Evolutionary conservation across 2,797 vertebrate genomes (phyloP), one percentile per base, ranked within the genome.

Genomic region (Brachyrhaphis roseni): DNA sequence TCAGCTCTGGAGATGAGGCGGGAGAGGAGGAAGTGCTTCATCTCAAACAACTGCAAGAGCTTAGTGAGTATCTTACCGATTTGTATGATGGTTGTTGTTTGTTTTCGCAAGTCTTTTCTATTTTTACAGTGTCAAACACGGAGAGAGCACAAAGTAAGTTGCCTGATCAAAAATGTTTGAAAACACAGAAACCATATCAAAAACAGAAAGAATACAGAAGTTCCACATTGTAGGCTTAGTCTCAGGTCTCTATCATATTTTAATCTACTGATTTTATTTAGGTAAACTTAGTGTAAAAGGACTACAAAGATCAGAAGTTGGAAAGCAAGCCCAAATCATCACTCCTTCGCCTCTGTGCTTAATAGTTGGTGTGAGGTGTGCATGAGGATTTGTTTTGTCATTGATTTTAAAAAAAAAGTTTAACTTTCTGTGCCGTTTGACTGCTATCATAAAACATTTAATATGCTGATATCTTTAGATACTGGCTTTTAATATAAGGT

Each of bases 41-140:
- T 57, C 96, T 99, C 84, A 97, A 97, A 90, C 96, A 97, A 84
- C 91, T 99, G 1, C 98, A 99, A 87, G 98, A 99, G 89, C 96
- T 99, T 87, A 99, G 98, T 99, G 96, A 97, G 97, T n/a, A 51
- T 10, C 15, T 36, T 31, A n/a, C 57, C 68, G 15, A 11, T 15
- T 53, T 55, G 31, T 74, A 31, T 78, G 18, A 13, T 16, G 45
- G 43, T 57, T 3, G 12, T 46, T 46, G 20, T 51, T 23, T 23
- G 18, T 10, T 41, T 41, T 12, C 4, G 20, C 5, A 23, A 41
- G 10, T 43, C 23, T 26, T 41, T 43, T 43, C 11, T 43, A 13
- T 43, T 43, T n/a, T 43, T 13, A 26, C 23, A 26, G n/a, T n/a
- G 23, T 11, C 11, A 68, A 11, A 68, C 66, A 26, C 4, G 8